Base-by-base conservation (phyloP, 2,113 vertebrate genomes). In the Pseudorectes ferrugineus region DNA sequence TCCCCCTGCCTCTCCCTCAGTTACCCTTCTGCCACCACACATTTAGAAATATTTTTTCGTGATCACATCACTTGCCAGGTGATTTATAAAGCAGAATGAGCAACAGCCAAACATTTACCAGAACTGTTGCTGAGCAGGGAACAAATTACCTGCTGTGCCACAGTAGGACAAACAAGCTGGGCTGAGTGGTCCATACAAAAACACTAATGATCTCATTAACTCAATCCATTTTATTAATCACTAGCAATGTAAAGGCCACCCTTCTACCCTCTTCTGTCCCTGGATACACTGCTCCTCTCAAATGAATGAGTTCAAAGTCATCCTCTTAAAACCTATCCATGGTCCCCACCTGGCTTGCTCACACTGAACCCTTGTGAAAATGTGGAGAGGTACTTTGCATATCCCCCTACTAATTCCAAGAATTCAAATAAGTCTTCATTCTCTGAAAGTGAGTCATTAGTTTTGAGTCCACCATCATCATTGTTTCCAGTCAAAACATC, bases 401-500 rank as follows among this genome's bases (percentile, higher is more conserved):
- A 70, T 49, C 33, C 49, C 42, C 26, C 52, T 43, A 7, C 61
- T 58, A 82, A 86, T 74, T 84, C 75, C 85, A 81, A 59, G 66
- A 82, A 88, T 70, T 88, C 73, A 79, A 89, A 31, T 72, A 94
- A 88, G n/a, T 67, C 38, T 28, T 25, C 16, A 2, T 93, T 93
- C 71, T 89, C 65, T 61, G 58, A 86, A 96, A 92, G 73, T 72
- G 59, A 93, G 45, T 80, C 78, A 82, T 63, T 54, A 28, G 52
- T 3, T 14, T 92, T 91, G 33, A 45, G 57, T 62, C 71, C 61
- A 72, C 68, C 43, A 78, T 78, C 81, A 83, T 89, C 74, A 71
- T 77, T 70, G 66, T 88, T 96, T 97, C 94, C 93, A 96, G 85
- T 71, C 85, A 94, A 94, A 96, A 95, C 73, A 92, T 85, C 43